Evolutionary conservation across 2,888 invertebrate species (phyloP), one percentile per base, ranked within the genome.

Genomic region (Ephialtes manifestator): DNA sequence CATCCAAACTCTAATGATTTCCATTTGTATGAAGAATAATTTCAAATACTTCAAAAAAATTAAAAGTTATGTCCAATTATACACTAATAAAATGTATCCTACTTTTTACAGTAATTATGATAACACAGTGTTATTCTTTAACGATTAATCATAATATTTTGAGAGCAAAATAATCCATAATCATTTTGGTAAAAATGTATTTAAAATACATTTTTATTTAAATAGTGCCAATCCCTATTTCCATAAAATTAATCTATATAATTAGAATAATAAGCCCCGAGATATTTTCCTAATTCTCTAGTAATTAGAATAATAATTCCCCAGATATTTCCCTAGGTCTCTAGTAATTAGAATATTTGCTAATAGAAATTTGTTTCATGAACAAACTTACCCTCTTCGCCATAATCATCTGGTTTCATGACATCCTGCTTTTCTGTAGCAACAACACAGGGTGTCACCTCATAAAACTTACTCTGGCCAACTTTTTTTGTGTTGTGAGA

Each of bases 361-460:
- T 4, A 24, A 13, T 4, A 28, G 4, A 58, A 58, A 18, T 20
- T 58, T 4, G 2, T 18, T 20, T 18, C 46, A 5, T 10, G 0
- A 35, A 63, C 35, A 3, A 7, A 89, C 91, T 92, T 94, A 96
- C 96, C 96, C 95, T 97, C 97, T 91, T 97, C 97, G 76, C 96
- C 96, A 85, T 96, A 97, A 90, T 97, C 96, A 55, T 96, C 96
- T 0, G 97, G 96, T 93, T 97, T 97, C 97, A 97, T 97, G 85
- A 96, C 95, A 92, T 97, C 97, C 89, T 97, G 97, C 91, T 97
- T 97, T 93, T 97, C 97, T 11, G 95, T 94, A 11, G 95, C 91
- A 28, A 93, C 88, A 24, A 90, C 89, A 20, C 92, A 93, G 5
- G 92, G 89, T 78, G 90, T 90, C 63, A 93, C 93, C 68, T 94